These are phyloP conservation scores for Gymnorhina tibicen DNA, from an alignment of 2,113 vertebrate species.

Conservation along the genomic window DNA sequence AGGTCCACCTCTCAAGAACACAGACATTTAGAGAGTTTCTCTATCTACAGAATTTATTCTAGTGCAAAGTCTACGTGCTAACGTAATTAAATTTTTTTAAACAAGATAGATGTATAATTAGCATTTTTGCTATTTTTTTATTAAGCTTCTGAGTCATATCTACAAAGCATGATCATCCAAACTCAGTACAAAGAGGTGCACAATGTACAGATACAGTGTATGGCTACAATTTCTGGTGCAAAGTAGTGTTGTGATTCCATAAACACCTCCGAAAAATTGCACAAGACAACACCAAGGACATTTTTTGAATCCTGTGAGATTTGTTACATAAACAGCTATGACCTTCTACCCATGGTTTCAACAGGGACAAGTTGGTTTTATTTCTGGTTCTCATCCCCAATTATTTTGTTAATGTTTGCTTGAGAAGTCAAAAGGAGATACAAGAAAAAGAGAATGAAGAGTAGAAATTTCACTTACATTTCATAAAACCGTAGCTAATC, in stretches of 20 bases:
- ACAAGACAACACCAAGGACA: not conserved
- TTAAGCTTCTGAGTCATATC: not conserved
- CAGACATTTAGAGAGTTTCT: not conserved
- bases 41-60: not conserved
- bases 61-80: not conserved
- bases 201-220: not conserved
- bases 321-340: not conserved
- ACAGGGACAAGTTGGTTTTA: not conserved
- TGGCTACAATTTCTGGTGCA: not conserved
- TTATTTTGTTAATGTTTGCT: not conserved
- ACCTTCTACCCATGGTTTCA: constrained; percentile 14
- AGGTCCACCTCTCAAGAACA: not conserved
- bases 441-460: not conserved
- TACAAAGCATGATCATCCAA: not conserved
- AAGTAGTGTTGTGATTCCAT: not conserved
- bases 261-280: constrained; percentile 10
- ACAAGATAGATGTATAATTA: not conserved
- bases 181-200: not conserved
- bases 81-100: not conserved
- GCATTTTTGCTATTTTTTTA: not conserved
- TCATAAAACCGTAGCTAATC: not conserved
- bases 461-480: not conserved
- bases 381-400: not conserved
- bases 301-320: constrained; percentile 26
- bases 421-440: constrained; percentile 1